These are phyloP conservation scores for Spondyliosoma cantharus DNA, from an alignment of 2,797 vertebrate species.

Conservation along the genomic window DNA sequence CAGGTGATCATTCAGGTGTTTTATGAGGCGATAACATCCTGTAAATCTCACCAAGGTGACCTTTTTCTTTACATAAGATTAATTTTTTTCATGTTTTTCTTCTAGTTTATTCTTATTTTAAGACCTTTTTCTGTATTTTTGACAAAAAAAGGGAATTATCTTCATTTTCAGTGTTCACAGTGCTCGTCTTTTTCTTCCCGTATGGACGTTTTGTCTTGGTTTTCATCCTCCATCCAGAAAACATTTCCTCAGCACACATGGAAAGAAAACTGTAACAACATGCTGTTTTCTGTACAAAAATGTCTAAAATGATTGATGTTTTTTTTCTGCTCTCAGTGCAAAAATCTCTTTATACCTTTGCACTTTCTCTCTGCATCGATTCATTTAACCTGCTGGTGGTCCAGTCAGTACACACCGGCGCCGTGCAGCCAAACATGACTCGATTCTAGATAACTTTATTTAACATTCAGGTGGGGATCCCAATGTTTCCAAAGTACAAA, in stretches of 20 bases:
- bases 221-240: background rate
- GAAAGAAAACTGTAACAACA: too few relatives aligned
- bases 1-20: too few relatives aligned
- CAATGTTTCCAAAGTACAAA: background rate
- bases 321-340: background rate
- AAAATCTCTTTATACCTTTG: background rate
- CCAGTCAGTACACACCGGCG: background rate
- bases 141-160: too few relatives aligned
- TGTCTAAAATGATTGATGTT: background rate
- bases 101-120: too few relatives aligned
- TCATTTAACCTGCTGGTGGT: background rate
- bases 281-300: background rate
- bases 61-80: too few relatives aligned
- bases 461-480: background rate
- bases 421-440: background rate
- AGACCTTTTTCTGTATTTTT: too few relatives aligned
- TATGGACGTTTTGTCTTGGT: too few relatives aligned
- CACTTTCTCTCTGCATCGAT: background rate
- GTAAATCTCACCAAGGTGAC: too few relatives aligned
- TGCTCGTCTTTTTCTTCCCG: background rate
- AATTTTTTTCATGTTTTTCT: too few relatives aligned
- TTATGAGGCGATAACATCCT: too few relatives aligned
- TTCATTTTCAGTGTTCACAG: background rate
- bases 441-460: background rate
- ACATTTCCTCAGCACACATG: too few relatives aligned